These are phyloP conservation scores for Nannobrachium achirus DNA, from an alignment of 2,113 vertebrate genomes.

Conservation along the genomic window DNA sequence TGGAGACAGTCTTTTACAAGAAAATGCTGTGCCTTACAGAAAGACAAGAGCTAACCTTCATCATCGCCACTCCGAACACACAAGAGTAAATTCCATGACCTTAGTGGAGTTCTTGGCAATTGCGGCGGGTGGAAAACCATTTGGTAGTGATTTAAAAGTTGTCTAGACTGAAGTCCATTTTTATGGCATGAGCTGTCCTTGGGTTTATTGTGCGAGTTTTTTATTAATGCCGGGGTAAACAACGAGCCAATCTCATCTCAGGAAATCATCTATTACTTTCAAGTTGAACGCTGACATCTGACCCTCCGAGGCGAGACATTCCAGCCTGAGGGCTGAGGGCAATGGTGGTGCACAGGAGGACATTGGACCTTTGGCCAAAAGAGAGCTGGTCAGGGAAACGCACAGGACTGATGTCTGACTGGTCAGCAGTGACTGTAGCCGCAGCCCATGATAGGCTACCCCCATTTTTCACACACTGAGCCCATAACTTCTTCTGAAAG, in stretches of 20 bases:
- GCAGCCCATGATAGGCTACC: too few species aligned
- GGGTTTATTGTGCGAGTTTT: not conserved
- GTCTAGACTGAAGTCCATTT: slow-evolving; percentile 50
- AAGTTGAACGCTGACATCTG: slow-evolving; percentile 11
- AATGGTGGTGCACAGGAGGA: too few species aligned
- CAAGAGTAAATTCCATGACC: slow-evolving; percentile 59
- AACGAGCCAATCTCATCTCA: too few species aligned
- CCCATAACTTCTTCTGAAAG: too few species aligned
- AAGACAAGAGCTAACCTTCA: slow-evolving; percentile 13
- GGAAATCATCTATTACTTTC: too few species aligned
- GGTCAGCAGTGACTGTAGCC: too few species aligned
- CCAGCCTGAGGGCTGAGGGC: not conserved
- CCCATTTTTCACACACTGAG: too few species aligned
- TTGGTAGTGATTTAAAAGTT: slow-evolving; percentile 46
- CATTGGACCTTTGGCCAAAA: too few species aligned
- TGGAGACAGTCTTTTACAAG: slow-evolving; percentile 24
- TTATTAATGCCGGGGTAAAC: not conserved
- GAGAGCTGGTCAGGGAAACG: too few species aligned
- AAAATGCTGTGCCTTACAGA: slow-evolving; percentile 17
- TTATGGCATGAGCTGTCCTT: not conserved
- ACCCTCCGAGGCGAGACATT: slow-evolving; percentile 16
- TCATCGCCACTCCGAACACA: slow-evolving; percentile 44
- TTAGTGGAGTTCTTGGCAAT: slow-evolving; percentile 43
- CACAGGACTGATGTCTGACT: too few species aligned
- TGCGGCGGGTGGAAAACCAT: slow-evolving; percentile 62